Evolutionary conservation across 2,888 invertebrate species (phyloP).

Genomic region (Ichneumoninae sp.): DNA sequence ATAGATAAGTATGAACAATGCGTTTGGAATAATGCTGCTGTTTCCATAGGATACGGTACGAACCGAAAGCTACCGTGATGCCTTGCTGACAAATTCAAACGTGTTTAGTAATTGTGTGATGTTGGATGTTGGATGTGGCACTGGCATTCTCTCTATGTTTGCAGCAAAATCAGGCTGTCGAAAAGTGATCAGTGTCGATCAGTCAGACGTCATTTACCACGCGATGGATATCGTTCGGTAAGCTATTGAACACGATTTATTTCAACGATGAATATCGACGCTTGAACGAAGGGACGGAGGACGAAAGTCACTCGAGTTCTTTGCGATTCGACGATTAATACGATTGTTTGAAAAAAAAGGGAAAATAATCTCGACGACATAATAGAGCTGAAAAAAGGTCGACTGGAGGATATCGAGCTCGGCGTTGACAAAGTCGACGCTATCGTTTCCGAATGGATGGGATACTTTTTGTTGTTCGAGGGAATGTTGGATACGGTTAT

Average conservation of each 20-base stretch:
- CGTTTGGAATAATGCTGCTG: constrained; percentile 33
- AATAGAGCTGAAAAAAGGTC: constrained; percentile 93
- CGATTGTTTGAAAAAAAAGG: constrained; percentile 80
- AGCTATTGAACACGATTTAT: constrained; percentile 65
- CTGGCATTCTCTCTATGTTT: constrained; percentile 99
- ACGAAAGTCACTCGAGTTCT: neutral
- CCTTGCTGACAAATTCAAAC: constrained; percentile 90
- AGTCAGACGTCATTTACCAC: constrained; percentile 97
- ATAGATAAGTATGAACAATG: constrained; percentile 22
- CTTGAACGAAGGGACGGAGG: neutral
- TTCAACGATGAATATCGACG: neutral
- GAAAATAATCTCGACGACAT: constrained; percentile 91
- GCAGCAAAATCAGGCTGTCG: constrained; percentile 97
- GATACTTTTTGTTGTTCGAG: constrained; percentile 97
- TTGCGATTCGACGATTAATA: neutral
- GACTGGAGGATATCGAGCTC: constrained; percentile 92
- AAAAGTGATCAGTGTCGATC: constrained; percentile 96
- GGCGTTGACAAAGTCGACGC: constrained; percentile 93
- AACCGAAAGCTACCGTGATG: constrained; percentile 94
- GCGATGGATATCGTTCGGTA: constrained; percentile 97
- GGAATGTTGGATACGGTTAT: constrained; percentile 98
- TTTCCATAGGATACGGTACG: constrained; percentile 90
- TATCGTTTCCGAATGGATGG: constrained; percentile 99
- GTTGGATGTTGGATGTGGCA: constrained; percentile 98
- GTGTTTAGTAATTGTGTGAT: constrained; percentile 91